phyloP scores from a whole-genome alignment of 2,888 invertebrate species.

The Patella pellucida region DNA sequence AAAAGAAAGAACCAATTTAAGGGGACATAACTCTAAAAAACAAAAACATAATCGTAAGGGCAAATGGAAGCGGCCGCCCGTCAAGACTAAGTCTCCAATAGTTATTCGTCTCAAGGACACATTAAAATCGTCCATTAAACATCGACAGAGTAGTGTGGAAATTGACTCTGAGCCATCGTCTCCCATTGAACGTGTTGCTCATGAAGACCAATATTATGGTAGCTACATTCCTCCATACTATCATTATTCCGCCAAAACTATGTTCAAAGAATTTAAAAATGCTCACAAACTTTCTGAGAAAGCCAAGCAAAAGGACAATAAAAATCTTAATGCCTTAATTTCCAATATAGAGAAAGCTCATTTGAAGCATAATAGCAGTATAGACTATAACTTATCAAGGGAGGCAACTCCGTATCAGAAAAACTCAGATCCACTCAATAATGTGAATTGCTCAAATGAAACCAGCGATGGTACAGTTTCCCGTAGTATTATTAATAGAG shows the following conservation, averaged over 20 bases:
- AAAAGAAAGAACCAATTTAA: slow-evolving; percentile 46
- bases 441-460: slow-evolving; percentile 43
- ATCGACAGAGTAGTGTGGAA: slow-evolving; percentile 49
- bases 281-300: slow-evolving; percentile 14
- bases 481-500: slow-evolving; percentile 59
- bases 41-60: slow-evolving; percentile 21
- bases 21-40: slow-evolving; percentile 13
- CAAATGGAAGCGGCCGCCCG: slow-evolving; percentile 33
- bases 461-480: slow-evolving; percentile 38
- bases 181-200: slow-evolving; percentile 35
- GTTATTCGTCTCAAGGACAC: slow-evolving; percentile 63
- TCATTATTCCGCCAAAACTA: not conserved
- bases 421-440: slow-evolving; percentile 51
- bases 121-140: slow-evolving; percentile 52
- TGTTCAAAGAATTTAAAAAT: slow-evolving; percentile 7
- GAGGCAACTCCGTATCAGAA: slow-evolving; percentile 27
- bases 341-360: slow-evolving; percentile 66
- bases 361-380: slow-evolving; percentile 47
- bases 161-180: slow-evolving; percentile 40
- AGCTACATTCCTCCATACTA: slow-evolving; percentile 18
- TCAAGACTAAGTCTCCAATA: slow-evolving; percentile 59
- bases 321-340: slow-evolving; percentile 67
- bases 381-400: slow-evolving; percentile 39
- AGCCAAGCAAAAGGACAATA: slow-evolving; percentile 54
- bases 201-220: slow-evolving; percentile 12